Evolutionary conservation across 2,113 vertebrate genomes (phyloP), one percentile per base, ranked within the genome.

Genomic region (Menidia beryllina): DNA sequence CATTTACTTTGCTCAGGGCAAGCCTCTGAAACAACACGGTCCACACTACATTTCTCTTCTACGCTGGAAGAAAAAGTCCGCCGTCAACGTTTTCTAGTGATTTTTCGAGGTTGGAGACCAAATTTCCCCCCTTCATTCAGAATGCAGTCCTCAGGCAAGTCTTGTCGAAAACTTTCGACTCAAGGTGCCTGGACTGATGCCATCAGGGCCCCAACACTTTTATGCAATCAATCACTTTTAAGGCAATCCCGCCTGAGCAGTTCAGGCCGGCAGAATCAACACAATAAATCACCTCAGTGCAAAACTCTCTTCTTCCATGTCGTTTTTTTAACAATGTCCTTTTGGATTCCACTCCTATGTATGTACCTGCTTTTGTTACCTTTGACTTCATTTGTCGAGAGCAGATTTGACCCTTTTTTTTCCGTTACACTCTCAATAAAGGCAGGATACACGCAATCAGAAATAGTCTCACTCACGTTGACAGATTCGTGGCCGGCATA

Each of bases 401-500:
- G 19, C 13, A 21, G 39, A 21, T 64, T 70, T 11, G n/a, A 19
- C 21, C 47, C 11, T 17, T 48, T 19, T 39, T 2, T 54, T 71
- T 68, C 41, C 26, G 26, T 54, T 55, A 75, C 26, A 14, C n/a
- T 59, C 20, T 61, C 53, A 27, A 49, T 70, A 24, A 47, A 30
- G 6, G 5, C 4, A 23, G 2, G 14, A 4, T 10, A 19, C 36
- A 8, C n/a, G 19, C 43, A 25, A 19, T 67, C 26, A 59, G 48
- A 25, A 30, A 26, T 12, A 51, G 27, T 72, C 52, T 56, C 27
- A 87, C 91, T 96, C 83, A 98, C 97, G 0, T 96, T 98, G 86
- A 97, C 93, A 19, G 96, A 97, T 86, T 98, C 97, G 45, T 94
- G 96, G 69, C 96, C 95, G 0, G 93, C 96, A 70, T 96, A 93